Percentiles rank a stretch among this genome's conserved stretches.
Evolutionary conservation across 1,140 invertebrate species (phyloP).

Genomic region (Zaprionus africanus): DNA sequence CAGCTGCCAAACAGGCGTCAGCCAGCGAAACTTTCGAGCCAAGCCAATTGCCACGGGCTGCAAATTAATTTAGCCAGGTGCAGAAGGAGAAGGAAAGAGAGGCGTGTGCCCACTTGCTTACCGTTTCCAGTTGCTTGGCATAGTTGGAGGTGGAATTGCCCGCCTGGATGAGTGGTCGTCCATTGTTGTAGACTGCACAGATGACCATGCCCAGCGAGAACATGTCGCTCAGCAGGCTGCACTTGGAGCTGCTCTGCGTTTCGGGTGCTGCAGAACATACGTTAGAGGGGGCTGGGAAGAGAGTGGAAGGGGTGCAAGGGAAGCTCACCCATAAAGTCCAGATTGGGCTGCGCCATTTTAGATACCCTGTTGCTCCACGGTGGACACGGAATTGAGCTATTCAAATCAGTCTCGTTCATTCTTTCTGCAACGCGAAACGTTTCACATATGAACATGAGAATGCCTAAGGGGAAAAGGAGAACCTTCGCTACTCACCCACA

Average conservation of each 20-base stretch:
- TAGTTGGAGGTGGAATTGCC: constrained; percentile 95
- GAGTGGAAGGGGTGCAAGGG: background rate
- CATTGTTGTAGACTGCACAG: constrained; percentile 95
- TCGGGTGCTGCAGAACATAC: constrained; percentile 90
- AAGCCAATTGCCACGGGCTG: constrained; percentile 46
- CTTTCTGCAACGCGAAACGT: constrained; percentile 86
- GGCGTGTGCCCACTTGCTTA: constrained; percentile 78
- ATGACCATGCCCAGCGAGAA: constrained; percentile 97
- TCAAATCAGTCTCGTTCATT: constrained; percentile 88
- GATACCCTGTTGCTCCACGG: constrained; percentile 95
- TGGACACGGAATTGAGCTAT: constrained; percentile 89
- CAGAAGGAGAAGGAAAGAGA: background rate
- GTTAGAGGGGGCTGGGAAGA: background rate
- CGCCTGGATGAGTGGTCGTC: constrained; percentile 93
- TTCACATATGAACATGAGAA: constrained; percentile 53
- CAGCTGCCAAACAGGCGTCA: constrained; percentile 69
- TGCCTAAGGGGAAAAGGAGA: background rate
- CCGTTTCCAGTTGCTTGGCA: constrained; percentile 94
- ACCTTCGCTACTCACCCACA: constrained; percentile 88
- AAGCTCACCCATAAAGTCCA: constrained; percentile 94
- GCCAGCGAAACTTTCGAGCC: constrained; percentile 56
- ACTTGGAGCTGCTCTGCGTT: constrained; percentile 92
- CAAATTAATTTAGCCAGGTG: constrained; percentile 51
- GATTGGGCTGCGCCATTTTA: constrained; percentile 96
- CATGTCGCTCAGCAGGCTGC: constrained; percentile 96